A percentile compares a stretch with the other conserved stretches of the same genome.
Evolutionary conservation across 2,113 vertebrate genomes (phyloP).

Genomic region (Alexandromys fortis): DNA sequence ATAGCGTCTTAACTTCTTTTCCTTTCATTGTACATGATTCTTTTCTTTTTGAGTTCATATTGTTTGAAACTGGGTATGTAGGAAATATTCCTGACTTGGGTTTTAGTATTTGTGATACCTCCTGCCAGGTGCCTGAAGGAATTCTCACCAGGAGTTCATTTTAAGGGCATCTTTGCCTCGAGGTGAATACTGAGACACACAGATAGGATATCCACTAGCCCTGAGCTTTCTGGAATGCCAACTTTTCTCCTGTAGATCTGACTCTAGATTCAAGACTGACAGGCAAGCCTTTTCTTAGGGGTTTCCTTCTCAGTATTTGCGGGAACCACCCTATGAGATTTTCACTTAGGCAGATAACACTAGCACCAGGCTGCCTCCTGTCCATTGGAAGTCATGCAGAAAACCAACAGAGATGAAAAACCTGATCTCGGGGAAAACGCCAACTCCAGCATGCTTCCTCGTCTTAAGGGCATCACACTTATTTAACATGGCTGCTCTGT

Average conservation of each 20-base stretch:
- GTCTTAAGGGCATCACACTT: background rate
- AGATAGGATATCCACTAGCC: background rate
- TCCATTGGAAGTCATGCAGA: background rate
- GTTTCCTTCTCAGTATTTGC: background rate
- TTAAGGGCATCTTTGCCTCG: background rate
- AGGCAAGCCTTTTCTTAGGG: background rate
- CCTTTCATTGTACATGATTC: background rate
- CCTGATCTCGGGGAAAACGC: background rate
- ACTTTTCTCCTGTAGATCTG: background rate
- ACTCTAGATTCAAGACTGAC: background rate
- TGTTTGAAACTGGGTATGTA: slow-evolving; percentile 10
- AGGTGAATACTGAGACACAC: background rate
- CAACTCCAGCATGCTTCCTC: background rate
- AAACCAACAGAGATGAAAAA: background rate
- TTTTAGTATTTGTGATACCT: background rate
- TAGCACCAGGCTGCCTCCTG: background rate
- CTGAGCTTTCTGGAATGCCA: background rate
- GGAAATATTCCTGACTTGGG: background rate
- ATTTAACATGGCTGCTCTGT: background rate
- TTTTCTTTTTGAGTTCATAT: background rate
- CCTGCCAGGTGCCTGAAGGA: background rate
- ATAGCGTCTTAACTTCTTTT: background rate
- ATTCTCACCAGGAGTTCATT: background rate
- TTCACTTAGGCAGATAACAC: background rate
- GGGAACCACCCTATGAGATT: background rate